Evolutionary conservation across 2,113 vertebrate species (phyloP), one percentile per base, ranked within the genome.

Genomic region (Mola mola): DNA sequence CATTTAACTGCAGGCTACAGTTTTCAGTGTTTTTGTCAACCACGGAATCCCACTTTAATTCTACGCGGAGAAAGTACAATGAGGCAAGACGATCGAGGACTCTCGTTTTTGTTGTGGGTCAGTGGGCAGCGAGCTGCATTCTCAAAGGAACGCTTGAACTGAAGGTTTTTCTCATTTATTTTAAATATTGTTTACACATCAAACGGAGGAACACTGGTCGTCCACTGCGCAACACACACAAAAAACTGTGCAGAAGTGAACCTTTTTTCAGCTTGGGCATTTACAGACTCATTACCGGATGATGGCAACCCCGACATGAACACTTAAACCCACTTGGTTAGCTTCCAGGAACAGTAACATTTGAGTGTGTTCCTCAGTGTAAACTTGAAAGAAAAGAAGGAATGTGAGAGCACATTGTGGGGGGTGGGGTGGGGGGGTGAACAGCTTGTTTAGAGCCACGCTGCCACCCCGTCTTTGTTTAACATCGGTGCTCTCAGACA

Each of bases 391-490:
- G 38, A 33, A 44, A 47, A 46, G 8, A 48, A 26, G 42, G 38
- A 36, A 40, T 61, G 67, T 43, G 28, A 40, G 59, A 37, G 57
- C 42, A 24, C 33, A n/a, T 40, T n/a, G 16, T 8, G 41, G 52
- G 55, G 37, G 19, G 57, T 13, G 21, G 43, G 60, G 37, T 53
- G 17, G 57, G 19, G 40, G 40, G 60, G 34, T 57, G 70, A 72
- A 59, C 48, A 26, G 57, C 50, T 17, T 65, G 59, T 87, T 82
- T 81, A 66, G 72, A 83, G 82, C 60, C 41, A 8, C 47, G 49
- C 56, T 75, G 72, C 66, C 72, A 59, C 70, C 59, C 19, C 63
- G 69, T 67, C 79, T 78, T 75, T 83, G 84, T 88, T 83, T 85
- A 87, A 87, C 88, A 72, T 51, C 20, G 33, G 56, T 44, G 75